A percentile compares a stretch with the other conserved stretches of the same genome.
Conservation (phyloP, 2,113 vertebrate species). For the Corythornis madagascariensis region DNA sequence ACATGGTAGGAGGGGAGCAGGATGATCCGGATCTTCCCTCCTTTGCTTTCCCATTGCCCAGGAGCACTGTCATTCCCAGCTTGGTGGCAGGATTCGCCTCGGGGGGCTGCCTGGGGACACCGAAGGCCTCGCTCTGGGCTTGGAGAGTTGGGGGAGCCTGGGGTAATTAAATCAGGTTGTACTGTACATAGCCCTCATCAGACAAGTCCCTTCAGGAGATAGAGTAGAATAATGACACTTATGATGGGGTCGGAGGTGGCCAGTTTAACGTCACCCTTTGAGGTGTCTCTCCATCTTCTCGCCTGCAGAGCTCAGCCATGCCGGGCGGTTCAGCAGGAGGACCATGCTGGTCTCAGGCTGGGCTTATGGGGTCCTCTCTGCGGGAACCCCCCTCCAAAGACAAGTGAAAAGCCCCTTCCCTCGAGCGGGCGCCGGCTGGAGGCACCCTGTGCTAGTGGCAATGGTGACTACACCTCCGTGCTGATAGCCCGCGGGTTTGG, state of each 20-base stretch:
- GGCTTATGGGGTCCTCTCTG: neutral
- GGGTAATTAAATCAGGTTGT: conserved; percentile 12
- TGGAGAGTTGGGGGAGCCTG: neutral
- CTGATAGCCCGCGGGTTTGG: conserved; percentile 89
- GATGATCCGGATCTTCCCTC: neutral
- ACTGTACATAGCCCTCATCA: conserved; percentile 69
- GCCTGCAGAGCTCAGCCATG: neutral
- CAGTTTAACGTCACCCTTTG: neutral
- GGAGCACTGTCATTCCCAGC: neutral
- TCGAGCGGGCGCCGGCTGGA: neutral
- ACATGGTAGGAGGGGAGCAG: neutral
- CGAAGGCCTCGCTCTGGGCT: neutral
- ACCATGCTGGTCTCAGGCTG: neutral
- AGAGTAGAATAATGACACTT: conserved; percentile 35
- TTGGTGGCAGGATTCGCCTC: neutral
- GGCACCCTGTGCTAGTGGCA: neutral
- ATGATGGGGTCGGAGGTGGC: neutral
- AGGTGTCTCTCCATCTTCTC: neutral
- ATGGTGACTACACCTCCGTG: conserved; percentile 86
- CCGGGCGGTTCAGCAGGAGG: neutral
- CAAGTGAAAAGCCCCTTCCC: neutral
- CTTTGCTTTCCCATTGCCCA: fast-evolving
- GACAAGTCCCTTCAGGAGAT: conserved; percentile 54
- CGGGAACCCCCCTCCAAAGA: neutral
- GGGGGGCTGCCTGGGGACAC: neutral